phyloP scores from a whole-genome alignment of 53 echinoderm and acorn worm genomes.

The Mesocentrotus franciscanus region DNA sequence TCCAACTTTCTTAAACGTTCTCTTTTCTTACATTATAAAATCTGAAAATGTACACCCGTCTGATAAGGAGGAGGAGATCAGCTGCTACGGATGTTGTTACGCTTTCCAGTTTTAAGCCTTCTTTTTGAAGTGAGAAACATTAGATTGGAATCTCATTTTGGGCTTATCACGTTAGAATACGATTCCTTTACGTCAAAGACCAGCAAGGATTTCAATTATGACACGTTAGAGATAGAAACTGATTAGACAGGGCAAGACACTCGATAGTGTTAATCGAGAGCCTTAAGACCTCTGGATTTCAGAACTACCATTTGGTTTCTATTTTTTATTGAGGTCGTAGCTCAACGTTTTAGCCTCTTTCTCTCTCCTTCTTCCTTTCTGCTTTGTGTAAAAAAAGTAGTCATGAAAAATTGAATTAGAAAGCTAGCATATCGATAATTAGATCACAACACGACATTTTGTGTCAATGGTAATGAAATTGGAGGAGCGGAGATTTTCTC shows the following conservation, averaged over 20 bases:
- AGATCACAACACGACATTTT: constrained; percentile 9
- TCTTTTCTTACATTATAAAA: background rate
- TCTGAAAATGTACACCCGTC: background rate
- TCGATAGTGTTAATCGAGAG: background rate
- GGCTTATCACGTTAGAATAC: constrained; percentile 26
- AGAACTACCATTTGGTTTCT: background rate
- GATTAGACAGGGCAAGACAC: constrained; percentile 31
- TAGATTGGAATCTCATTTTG: constrained; percentile 31
- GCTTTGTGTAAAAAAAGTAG: background rate
- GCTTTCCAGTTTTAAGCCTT: background rate
- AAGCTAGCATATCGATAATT: background rate
- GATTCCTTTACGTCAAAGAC: background rate
- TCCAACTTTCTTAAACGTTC: background rate
- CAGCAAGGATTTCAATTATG: constrained; percentile 33
- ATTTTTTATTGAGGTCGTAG: background rate
- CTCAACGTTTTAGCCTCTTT: background rate
- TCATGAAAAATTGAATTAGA: background rate
- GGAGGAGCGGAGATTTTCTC: background rate
- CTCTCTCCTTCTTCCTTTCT: background rate
- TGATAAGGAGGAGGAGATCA: constrained; percentile 20
- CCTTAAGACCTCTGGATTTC: background rate
- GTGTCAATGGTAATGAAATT: constrained; percentile 31
- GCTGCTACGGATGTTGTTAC: background rate
- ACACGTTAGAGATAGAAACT: constrained; percentile 21
- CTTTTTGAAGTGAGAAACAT: background rate